Evolutionary conservation across 2,797 vertebrate genomes (phyloP).

Genomic region (Karalla daura): DNA sequence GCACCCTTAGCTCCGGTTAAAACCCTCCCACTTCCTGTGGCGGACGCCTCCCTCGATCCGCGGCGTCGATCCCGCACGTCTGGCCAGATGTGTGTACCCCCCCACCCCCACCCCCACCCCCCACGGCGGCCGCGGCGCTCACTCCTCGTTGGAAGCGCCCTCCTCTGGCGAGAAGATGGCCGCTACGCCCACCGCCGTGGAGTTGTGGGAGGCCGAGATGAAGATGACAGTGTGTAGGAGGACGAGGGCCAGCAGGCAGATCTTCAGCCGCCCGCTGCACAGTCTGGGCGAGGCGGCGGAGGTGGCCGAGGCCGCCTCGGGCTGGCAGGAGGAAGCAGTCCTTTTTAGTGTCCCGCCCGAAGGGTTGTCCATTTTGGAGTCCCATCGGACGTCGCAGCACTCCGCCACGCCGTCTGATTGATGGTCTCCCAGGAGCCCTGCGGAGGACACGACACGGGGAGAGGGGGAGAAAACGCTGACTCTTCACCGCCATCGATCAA

Average conservation of each 20-base stretch:
- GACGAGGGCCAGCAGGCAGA: conserved; percentile 82
- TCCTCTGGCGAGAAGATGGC: conserved; percentile 81
- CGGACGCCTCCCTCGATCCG: conserved; percentile 54
- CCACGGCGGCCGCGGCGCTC: conserved; percentile 56
- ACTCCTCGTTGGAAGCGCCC: conserved; percentile 80
- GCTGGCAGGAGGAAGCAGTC: conserved; percentile 78
- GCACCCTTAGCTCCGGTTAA: conserved; percentile 63
- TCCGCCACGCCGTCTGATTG: conserved; percentile 67
- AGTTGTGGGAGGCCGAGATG: conserved; percentile 79
- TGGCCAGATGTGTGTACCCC: conserved; percentile 65
- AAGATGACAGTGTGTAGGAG: conserved; percentile 83
- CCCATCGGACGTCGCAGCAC: conserved; percentile 82
- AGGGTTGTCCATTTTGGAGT: conserved; percentile 72
- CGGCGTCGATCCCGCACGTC: conserved; percentile 54
- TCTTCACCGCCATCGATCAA: neutral
- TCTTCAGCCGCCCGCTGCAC: conserved; percentile 81
- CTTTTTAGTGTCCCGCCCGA: conserved; percentile 79
- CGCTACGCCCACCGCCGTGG: conserved; percentile 70
- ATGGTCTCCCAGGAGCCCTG: conserved; percentile 72
- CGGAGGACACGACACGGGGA: conserved; percentile 11
- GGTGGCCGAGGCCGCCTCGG: conserved; percentile 74
- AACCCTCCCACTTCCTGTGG: conserved; percentile 66
- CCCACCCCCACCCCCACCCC: too few relatives aligned
- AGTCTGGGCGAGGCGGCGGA: conserved; percentile 72
- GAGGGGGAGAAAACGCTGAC: conserved; percentile 23